Percentiles rank a stretch among this genome's conserved stretches.
These are phyloP conservation scores for Chironomus tentans DNA, from an alignment of 2,888 invertebrate species.

Conservation along the genomic window DNA sequence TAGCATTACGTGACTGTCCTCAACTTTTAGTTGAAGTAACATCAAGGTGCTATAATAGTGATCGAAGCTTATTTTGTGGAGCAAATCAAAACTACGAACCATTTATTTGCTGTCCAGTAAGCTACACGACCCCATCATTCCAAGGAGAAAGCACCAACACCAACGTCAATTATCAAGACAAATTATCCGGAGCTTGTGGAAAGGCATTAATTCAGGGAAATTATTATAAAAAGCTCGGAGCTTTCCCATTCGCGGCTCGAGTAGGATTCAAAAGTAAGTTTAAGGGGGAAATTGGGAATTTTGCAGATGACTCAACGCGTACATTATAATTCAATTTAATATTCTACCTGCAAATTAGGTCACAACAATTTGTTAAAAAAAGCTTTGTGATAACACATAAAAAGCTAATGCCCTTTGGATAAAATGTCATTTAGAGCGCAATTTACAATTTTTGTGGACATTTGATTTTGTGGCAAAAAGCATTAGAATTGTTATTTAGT, in stretches of 20 bases:
- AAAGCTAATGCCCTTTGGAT: no score
- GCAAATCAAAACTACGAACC: constrained; percentile 38
- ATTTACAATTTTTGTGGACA: no score
- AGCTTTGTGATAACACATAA: not conserved
- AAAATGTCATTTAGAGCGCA: no score
- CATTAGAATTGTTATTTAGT: no score
- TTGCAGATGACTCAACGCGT: not conserved
- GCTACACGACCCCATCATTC: not conserved
- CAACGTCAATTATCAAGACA: constrained; percentile 34
- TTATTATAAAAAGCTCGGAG: constrained; percentile 57
- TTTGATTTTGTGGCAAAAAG: no score
- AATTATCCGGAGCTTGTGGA: constrained; percentile 50
- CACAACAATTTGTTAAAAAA: not conserved
- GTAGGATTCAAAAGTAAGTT: constrained; percentile 65
- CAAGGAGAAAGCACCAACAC: not conserved
- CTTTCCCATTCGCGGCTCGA: constrained; percentile 67
- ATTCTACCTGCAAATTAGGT: not conserved
- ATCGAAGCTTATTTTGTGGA: constrained; percentile 40
- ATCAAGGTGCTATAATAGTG: constrained; percentile 41
- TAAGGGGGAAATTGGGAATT: not conserved
- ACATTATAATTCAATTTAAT: not conserved
- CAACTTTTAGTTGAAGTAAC: constrained; percentile 41
- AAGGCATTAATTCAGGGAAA: constrained; percentile 56
- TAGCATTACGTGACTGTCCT: constrained; percentile 40
- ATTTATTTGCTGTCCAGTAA: constrained; percentile 39